phyloP scores from a whole-genome alignment of 1,140 invertebrate genomes.

The Trachymyrmex cornetzi region DNA sequence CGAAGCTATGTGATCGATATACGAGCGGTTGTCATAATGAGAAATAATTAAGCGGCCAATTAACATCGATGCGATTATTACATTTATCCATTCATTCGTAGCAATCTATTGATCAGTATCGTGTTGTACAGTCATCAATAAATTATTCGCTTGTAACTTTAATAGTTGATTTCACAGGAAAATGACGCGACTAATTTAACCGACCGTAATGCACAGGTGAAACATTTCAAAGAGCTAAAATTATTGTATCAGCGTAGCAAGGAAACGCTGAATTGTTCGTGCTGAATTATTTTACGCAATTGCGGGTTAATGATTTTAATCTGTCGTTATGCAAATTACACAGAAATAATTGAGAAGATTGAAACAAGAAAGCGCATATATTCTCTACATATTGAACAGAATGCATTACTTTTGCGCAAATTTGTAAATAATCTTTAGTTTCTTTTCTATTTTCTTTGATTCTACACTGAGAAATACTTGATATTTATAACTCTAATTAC shows the following conservation, averaged over 20 bases:
- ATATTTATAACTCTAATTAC: too few species aligned
- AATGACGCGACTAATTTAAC: constrained; percentile 48
- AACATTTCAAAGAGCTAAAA: constrained; percentile 5
- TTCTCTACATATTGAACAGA: not conserved
- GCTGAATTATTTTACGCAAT: not conserved
- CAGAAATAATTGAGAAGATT: not conserved
- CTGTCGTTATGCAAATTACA: not conserved
- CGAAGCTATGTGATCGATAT: constrained; percentile 26
- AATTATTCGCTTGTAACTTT: constrained; percentile 45
- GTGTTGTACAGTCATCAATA: constrained; percentile 28
- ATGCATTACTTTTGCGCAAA: not conserved
- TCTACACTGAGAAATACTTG: too few species aligned
- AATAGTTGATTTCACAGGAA: constrained; percentile 46
- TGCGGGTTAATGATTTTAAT: not conserved
- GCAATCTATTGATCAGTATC: constrained; percentile 53
- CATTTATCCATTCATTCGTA: constrained; percentile 50
- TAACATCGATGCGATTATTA: constrained; percentile 56
- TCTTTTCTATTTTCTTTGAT: not conserved
- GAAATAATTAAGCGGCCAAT: constrained; percentile 57
- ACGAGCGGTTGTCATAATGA: constrained; percentile 21
- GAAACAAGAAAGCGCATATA: not conserved
- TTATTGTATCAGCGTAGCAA: not conserved
- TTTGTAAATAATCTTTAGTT: not conserved
- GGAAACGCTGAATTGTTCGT: not conserved
- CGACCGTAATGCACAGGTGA: not conserved